Conservation (phyloP, 2,888 invertebrate genomes). For the Exocentrus adspersus region DNA sequence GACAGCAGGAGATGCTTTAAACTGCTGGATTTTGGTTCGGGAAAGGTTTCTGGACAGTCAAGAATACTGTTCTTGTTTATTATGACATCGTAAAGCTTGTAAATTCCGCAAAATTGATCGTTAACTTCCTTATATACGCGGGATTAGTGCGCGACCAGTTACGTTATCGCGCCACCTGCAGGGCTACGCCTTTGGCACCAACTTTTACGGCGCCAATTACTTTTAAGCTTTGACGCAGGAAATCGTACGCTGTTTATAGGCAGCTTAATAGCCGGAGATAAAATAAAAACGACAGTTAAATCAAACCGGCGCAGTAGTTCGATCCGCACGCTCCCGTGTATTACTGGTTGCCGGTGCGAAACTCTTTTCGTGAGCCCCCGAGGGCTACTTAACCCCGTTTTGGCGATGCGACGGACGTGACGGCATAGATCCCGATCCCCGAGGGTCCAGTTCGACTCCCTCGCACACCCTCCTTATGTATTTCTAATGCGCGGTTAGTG, state of each 20-base stretch:
- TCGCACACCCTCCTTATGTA: slow-evolving; percentile 9
- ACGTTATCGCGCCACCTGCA: slow-evolving; percentile 17
- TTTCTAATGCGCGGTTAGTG: slow-evolving; percentile 10
- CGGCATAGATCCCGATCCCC: neutral
- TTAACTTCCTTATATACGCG: neutral
- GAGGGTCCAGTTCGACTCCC: slow-evolving; percentile 1
- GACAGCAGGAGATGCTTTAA: too few relatives aligned
- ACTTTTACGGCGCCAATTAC: slow-evolving; percentile 23
- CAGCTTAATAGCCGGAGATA: slow-evolving; percentile 13
- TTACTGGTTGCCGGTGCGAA: too few relatives aligned
- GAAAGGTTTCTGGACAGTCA: too few relatives aligned
- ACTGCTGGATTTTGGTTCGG: too few relatives aligned
- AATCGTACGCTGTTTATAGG: slow-evolving; percentile 15
- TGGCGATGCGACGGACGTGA: too few relatives aligned
- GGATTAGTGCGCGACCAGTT: neutral
- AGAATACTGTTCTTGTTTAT: too few relatives aligned
- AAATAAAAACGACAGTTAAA: neutral
- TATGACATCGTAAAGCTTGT: neutral
- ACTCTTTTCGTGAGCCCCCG: neutral
- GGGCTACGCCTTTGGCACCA: slow-evolving; percentile 2
- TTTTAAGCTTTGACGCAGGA: slow-evolving; percentile 14
- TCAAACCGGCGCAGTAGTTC: too few relatives aligned
- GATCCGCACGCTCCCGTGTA: too few relatives aligned
- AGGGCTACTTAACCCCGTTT: too few relatives aligned
- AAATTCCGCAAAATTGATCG: neutral